Percentiles rank a stretch among this genome's conserved stretches.
Conservation (phyloP, 2,888 invertebrate genomes). For the Alcis repandata region DNA sequence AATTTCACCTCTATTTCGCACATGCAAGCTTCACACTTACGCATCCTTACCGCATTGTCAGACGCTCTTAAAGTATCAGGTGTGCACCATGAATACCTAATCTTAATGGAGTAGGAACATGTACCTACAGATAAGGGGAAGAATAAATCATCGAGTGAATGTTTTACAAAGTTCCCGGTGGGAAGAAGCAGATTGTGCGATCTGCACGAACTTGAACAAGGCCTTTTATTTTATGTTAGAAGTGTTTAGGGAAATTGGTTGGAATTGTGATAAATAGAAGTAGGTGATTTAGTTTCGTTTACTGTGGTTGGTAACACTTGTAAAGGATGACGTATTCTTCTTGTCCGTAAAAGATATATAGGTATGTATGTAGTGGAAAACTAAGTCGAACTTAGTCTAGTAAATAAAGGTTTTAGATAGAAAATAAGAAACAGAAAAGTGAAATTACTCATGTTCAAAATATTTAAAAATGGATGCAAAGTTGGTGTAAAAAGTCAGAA, state of each 20-base stretch:
- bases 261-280: neutral
- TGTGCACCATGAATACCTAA: constrained; percentile 83
- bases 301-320: neutral
- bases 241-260: constrained; percentile 22
- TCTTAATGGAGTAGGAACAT: constrained; percentile 79
- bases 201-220: constrained; percentile 37
- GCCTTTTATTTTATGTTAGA: constrained; percentile 42
- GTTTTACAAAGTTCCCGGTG: constrained; percentile 76
- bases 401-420: no score
- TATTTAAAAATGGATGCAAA: no score
- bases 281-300: constrained; percentile 1
- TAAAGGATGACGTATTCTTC: no score
- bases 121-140: constrained; percentile 71
- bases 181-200: constrained; percentile 78
- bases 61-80: constrained; percentile 79
- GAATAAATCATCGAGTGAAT: constrained; percentile 80
- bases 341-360: no score
- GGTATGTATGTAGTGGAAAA: no score
- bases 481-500: no score
- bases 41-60: constrained; percentile 55
- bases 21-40: constrained; percentile 12
- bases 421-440: no score
- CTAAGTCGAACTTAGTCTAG: no score
- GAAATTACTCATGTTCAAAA: no score
- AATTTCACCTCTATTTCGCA: constrained; percentile 13